Conservation (phyloP, 2,888 invertebrate genomes). For the Drosophila merina region DNA sequence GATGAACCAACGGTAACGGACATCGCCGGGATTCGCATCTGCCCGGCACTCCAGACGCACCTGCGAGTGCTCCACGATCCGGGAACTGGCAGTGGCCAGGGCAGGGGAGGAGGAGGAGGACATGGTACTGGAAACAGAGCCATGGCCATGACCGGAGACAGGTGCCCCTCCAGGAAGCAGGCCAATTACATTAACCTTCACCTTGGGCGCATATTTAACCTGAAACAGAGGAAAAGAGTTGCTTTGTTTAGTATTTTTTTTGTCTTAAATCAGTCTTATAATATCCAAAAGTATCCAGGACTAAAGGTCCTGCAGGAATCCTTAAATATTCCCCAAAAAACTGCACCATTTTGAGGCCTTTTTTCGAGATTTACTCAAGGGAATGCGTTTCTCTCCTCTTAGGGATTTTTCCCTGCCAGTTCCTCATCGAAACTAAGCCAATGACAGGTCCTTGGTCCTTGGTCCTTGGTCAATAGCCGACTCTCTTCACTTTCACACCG, state of each 20-base stretch:
- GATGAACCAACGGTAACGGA: conserved; percentile 94
- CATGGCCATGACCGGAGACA: not conserved
- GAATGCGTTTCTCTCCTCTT: not conserved
- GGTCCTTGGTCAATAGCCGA: not conserved
- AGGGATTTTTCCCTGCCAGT: not conserved
- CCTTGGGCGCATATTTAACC: conserved; percentile 96
- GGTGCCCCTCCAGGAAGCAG: not conserved
- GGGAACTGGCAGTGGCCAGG: conserved; percentile 55
- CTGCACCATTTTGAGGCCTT: too few relatives aligned
- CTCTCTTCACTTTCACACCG: conserved; percentile 31
- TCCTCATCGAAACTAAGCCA: conserved; percentile 16
- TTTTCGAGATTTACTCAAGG: not conserved
- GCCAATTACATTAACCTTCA: conserved; percentile 88
- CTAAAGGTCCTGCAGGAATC: too few relatives aligned
- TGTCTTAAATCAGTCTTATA: too few relatives aligned
- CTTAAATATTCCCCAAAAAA: too few relatives aligned
- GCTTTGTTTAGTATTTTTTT: too few relatives aligned
- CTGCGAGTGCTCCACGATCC: conserved; percentile 91
- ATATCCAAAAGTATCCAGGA: too few relatives aligned
- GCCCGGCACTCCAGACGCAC: conserved; percentile 93
- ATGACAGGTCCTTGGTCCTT: conserved; percentile 22
- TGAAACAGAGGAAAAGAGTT: conserved; percentile 69
- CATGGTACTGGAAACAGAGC: not conserved
- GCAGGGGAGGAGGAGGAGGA: not conserved
- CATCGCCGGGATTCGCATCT: conserved; percentile 94